phyloP scores from a whole-genome alignment of 2,113 vertebrate species.

The Petromus typicus region DNA sequence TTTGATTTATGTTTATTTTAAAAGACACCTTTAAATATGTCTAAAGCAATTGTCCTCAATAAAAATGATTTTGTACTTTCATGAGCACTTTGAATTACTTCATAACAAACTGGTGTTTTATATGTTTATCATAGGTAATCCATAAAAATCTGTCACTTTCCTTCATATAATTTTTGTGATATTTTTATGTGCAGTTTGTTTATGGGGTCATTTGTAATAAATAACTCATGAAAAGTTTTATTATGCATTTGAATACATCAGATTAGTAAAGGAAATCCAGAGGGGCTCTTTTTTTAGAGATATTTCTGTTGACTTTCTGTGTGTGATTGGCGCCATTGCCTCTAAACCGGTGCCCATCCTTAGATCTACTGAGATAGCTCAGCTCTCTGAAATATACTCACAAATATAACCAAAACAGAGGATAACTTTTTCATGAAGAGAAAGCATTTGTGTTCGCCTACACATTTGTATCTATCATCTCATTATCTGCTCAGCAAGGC shows the following conservation, averaged over 20 bases:
- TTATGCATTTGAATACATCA: not conserved
- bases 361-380: not conserved
- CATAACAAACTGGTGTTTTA: slow-evolving; percentile 74
- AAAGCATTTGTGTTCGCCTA: not conserved
- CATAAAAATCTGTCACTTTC: slow-evolving; percentile 70
- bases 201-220: slow-evolving; percentile 67
- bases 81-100: slow-evolving; percentile 67
- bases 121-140: slow-evolving; percentile 73
- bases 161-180: slow-evolving; percentile 50
- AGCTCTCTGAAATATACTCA: not conserved
- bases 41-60: slow-evolving; percentile 57
- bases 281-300: not conserved
- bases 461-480: not conserved
- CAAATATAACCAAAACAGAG: not conserved
- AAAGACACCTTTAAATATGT: slow-evolving; percentile 64
- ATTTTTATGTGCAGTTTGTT: slow-evolving; percentile 4
- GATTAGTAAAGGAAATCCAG: not conserved
- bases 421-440: not conserved
- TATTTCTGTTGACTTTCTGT: no score
- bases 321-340: not conserved
- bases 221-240: slow-evolving; percentile 13
- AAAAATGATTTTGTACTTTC: slow-evolving; percentile 69
- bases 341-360: not conserved
- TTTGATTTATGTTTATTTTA: slow-evolving; percentile 62
- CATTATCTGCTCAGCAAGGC: not conserved